Percentiles rank a stretch among this genome's conserved stretches.
Conservation (phyloP, 2,113 vertebrate species). For the Mionectes macconnelli region DNA sequence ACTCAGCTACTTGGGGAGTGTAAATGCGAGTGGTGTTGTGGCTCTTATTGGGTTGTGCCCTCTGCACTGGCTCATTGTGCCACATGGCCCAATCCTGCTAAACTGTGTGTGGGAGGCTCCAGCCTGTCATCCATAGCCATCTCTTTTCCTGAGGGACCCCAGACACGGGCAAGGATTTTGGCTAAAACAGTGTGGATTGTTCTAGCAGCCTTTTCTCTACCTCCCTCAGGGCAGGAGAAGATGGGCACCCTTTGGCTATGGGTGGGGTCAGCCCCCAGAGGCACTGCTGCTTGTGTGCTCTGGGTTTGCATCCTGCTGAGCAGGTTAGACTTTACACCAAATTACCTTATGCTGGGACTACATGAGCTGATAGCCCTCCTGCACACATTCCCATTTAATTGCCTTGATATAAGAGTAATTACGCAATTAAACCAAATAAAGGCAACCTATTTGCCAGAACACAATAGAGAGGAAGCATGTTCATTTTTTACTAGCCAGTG, state of each 20-base stretch:
- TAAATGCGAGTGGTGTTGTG: background rate
- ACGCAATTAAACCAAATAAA: constrained; percentile 12
- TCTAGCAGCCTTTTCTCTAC: background rate
- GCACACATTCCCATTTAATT: background rate
- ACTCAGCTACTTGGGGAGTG: background rate
- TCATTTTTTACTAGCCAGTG: background rate
- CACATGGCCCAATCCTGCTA: background rate
- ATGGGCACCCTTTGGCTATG: background rate
- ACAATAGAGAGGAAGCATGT: background rate
- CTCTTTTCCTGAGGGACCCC: background rate
- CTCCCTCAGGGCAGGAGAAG: background rate
- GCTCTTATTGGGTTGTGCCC: background rate
- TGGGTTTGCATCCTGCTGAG: background rate
- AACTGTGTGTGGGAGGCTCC: background rate
- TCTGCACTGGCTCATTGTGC: background rate
- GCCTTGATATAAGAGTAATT: constrained; percentile 28
- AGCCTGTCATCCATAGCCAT: background rate
- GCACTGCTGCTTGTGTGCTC: background rate
- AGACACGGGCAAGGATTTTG: background rate
- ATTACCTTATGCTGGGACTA: background rate
- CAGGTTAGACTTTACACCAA: background rate
- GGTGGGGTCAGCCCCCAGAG: background rate
- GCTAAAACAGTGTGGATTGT: background rate
- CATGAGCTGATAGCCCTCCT: background rate
- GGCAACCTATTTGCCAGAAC: background rate